phyloP scores from a whole-genome alignment of 1,140 invertebrate genomes.

The Drosophila sucinea region DNA sequence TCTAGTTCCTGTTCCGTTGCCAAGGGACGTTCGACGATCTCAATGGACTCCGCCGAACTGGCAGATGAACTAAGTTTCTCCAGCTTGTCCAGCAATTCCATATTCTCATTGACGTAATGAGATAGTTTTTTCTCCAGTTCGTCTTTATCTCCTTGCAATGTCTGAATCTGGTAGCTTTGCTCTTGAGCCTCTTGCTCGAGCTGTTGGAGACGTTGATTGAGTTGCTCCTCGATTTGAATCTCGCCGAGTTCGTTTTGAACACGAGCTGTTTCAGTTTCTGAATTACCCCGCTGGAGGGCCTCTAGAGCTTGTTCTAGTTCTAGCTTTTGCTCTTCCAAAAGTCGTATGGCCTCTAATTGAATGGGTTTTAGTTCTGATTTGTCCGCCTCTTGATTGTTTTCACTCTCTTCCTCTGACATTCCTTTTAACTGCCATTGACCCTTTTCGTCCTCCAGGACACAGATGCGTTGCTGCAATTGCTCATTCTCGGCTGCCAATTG shows the following conservation, averaged over 20 bases:
- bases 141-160: slow-evolving; percentile 84
- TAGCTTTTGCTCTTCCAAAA: slow-evolving; percentile 74
- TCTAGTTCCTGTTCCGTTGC: slow-evolving; percentile 85
- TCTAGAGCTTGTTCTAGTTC: slow-evolving; percentile 64
- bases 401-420: slow-evolving; percentile 47
- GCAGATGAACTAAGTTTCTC: slow-evolving; percentile 88
- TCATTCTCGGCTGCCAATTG: slow-evolving; percentile 85
- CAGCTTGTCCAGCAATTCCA: slow-evolving; percentile 87
- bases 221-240: slow-evolving; percentile 88
- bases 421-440: slow-evolving; percentile 90
- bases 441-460: slow-evolving; percentile 94
- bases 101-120: slow-evolving; percentile 87
- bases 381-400: background rate
- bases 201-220: slow-evolving; percentile 61
- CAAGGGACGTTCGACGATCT: slow-evolving; percentile 87
- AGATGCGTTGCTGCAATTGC: slow-evolving; percentile 90
- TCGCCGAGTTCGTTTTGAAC: slow-evolving; percentile 88
- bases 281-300: slow-evolving; percentile 50
- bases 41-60: slow-evolving; percentile 87
- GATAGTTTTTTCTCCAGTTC: slow-evolving; percentile 85
- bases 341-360: slow-evolving; percentile 65
- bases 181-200: slow-evolving; percentile 85
- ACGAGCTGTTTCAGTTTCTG: slow-evolving; percentile 69
- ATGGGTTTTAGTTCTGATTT: slow-evolving; percentile 7
- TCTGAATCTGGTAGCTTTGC: slow-evolving; percentile 81